These are phyloP conservation scores for Caenorhabditis elegans DNA, from an alignment of 1,140 invertebrate genomes.

Conservation along the genomic window DNA sequence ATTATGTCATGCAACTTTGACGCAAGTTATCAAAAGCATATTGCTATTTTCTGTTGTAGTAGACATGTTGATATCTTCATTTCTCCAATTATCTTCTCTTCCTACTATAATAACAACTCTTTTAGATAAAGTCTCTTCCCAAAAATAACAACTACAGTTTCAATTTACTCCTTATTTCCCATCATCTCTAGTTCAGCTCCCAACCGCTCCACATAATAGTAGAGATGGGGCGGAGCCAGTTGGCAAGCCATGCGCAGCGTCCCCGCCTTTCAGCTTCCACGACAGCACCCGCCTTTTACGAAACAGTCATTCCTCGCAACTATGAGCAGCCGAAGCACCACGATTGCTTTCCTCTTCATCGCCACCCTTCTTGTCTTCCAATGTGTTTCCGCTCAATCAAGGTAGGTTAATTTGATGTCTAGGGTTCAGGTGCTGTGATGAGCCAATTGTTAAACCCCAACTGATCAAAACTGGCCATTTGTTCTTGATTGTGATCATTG, in stretches of 20 bases:
- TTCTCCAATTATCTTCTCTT: neutral
- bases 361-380: slow-evolving; percentile 11
- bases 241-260: neutral
- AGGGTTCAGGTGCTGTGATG: neutral
- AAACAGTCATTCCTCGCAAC: slow-evolving; percentile 17
- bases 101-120: neutral
- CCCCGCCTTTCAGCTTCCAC: slow-evolving; percentile 9
- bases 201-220: neutral
- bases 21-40: neutral
- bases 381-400: slow-evolving; percentile 6
- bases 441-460: too few relatives aligned
- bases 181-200: neutral
- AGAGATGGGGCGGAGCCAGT: neutral
- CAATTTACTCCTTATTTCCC: neutral
- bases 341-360: slow-evolving; percentile 23
- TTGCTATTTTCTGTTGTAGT: too few relatives aligned
- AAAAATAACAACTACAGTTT: neutral
- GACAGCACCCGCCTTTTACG: neutral
- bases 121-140: neutral
- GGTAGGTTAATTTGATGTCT: neutral
- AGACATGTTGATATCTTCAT: too few relatives aligned
- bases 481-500: too few relatives aligned
- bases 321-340: slow-evolving; percentile 31
- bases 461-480: too few relatives aligned
- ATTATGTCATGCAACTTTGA: neutral